Percentiles rank a stretch among this genome's conserved stretches.
Evolutionary conservation across 1,140 invertebrate genomes (phyloP).

Genomic region (Alviniconcha marisindica): DNA sequence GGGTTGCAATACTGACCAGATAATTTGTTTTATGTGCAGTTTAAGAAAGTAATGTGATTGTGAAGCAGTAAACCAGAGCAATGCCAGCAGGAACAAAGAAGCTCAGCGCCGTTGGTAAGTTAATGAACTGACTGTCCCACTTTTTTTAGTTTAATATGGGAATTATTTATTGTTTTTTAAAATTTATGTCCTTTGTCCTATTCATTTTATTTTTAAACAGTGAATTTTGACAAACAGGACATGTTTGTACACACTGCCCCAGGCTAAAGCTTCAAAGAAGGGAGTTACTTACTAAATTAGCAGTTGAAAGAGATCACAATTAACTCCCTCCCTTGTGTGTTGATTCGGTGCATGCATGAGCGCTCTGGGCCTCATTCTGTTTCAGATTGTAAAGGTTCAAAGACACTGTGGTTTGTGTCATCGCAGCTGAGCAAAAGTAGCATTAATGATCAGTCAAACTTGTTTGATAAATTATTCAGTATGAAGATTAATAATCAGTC

Average conservation of each 20-base stretch:
- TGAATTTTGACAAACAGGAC: neutral
- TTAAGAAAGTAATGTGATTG: slow-evolving; percentile 23
- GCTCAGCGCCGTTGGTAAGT: slow-evolving; percentile 34
- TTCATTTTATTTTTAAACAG: neutral
- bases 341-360: too few species aligned
- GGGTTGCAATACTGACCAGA: neutral
- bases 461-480: too few species aligned
- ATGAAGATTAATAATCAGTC: too few species aligned
- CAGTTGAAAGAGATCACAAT: too few species aligned
- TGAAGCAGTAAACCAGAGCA: neutral
- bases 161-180: neutral
- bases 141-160: neutral
- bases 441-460: too few species aligned
- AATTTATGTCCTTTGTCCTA: neutral
- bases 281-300: neutral
- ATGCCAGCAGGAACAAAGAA: slow-evolving; percentile 33
- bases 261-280: neutral
- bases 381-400: too few species aligned
- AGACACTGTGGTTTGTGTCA: too few species aligned
- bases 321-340: too few species aligned
- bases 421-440: too few species aligned
- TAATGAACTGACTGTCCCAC: neutral
- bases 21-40: neutral
- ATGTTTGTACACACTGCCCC: neutral
- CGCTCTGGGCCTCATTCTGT: too few species aligned